Evolutionary conservation across 2,113 vertebrate species (phyloP).

Genomic region (Periophthalmodon schlosseri): DNA sequence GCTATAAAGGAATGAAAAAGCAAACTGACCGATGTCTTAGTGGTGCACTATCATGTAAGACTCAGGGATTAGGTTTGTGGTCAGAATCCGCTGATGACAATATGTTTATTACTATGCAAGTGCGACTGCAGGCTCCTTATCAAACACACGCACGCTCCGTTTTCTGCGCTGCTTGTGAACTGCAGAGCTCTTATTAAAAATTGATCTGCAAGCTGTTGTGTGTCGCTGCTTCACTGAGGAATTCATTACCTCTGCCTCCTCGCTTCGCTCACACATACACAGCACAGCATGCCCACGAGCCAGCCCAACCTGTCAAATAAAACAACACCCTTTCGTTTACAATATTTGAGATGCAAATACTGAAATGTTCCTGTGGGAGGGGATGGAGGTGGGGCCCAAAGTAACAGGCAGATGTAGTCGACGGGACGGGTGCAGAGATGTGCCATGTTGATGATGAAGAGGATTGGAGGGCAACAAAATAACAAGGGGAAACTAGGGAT

Average conservation of each 20-base stretch:
- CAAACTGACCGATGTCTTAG: conserved; percentile 11
- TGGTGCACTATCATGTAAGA: conserved; percentile 29
- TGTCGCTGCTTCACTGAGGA: conserved; percentile 73
- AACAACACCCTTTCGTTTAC: conserved; percentile 66
- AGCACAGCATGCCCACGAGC: conserved; percentile 49
- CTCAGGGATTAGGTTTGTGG: conserved; percentile 56
- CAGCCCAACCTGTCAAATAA: conserved; percentile 60
- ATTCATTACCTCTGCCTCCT: conserved; percentile 75
- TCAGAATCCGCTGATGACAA: conserved; percentile 75
- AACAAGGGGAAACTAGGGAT: not conserved
- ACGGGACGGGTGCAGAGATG: conserved; percentile 14
- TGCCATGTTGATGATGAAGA: conserved; percentile 31
- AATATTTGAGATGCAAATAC: conserved; percentile 73
- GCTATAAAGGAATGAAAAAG: conserved; percentile 9
- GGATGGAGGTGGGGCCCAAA: conserved; percentile 8
- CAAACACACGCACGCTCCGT: conserved; percentile 46
- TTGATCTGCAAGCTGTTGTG: conserved; percentile 81
- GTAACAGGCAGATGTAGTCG: conserved; percentile 13
- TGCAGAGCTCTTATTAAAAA: conserved; percentile 80
- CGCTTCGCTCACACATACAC: conserved; percentile 15
- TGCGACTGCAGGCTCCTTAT: conserved; percentile 66
- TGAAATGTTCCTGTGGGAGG: conserved; percentile 63
- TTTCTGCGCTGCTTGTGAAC: conserved; percentile 67
- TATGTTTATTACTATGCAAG: conserved; percentile 73
- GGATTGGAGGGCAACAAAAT: not conserved